These are phyloP conservation scores for Percopsis omiscomaycus DNA, from an alignment of 2,797 vertebrate species.

Conservation along the genomic window DNA sequence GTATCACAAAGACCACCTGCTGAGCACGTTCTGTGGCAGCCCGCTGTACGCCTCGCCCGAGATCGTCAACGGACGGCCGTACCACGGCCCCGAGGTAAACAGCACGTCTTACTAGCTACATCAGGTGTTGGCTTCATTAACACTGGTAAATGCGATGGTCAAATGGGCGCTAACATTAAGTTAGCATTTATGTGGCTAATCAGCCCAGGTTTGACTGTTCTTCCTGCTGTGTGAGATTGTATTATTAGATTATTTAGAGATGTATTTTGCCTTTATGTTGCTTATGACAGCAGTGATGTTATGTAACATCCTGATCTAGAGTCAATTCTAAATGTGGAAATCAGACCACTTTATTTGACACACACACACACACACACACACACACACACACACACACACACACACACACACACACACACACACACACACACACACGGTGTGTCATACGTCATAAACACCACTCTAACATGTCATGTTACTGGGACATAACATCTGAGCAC, in stretches of 20 bases:
- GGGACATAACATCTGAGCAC: no score
- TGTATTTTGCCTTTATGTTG: no score
- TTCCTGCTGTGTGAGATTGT: no score
- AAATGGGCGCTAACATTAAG: no score
- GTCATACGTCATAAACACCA: neutral
- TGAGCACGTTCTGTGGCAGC: slow-evolving; percentile 98
- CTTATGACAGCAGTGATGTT: no score
- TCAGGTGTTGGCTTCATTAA: slow-evolving; percentile 16
- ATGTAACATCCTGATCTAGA: no score
- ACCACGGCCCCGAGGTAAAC: slow-evolving; percentile 93
- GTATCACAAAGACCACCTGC: slow-evolving; percentile 96
- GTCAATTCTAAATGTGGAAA: neutral
- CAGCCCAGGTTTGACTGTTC: no score
- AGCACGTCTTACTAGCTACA: neutral
- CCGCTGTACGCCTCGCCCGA: slow-evolving; percentile 97
- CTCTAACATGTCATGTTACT: no score
- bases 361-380: neutral
- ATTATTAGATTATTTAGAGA: no score
- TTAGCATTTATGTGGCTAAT: no score
- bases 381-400: slow-evolving; percentile 1
- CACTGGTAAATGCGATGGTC: no score
- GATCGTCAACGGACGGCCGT: slow-evolving; percentile 98
- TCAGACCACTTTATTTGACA: neutral
- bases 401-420: neutral
- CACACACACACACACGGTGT: neutral